Evolutionary conservation across 2,113 vertebrate species (phyloP), one percentile per base, ranked within the genome.

Genomic region (Gadus chalcogrammus): DNA sequence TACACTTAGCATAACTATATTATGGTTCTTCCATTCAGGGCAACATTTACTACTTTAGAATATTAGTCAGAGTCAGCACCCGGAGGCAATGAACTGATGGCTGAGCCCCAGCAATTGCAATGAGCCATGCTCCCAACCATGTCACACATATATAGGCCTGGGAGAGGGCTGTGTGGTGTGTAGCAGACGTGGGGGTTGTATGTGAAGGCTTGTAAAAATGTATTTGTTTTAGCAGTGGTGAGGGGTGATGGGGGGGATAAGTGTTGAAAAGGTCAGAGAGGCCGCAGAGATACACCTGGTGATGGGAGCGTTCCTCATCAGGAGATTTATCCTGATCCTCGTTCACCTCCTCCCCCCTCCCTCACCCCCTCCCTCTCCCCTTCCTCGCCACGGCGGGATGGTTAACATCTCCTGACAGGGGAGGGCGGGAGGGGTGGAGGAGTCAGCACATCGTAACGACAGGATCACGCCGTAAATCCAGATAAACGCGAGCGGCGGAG

Each of bases 251-350:
- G 31, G 31, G 31, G 31, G 31, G 31, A 35, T 35, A 35, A 35
- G 31, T 35, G 31, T 35, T 35, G 13, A 62, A 61, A 82, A 81
- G 79, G 82, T 86, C 80, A 82, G 69, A 56, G 31, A 35, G 69
- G 68, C 63, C 28, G 67, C 63, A 11, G 13, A 74, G 66, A 78
- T 77, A 72, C 70, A 76, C 61, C 74, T 78, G 79, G 70, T 63
- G 56, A 16, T 3, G 42, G 65, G 58, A 61, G 22, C 42, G 59
- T 53, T 81, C 52, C 62, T 80, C 64, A 67, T 27, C 70, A 66
- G 68, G 53, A 59, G 68, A 84, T 87, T 65, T 65, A 84, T 87
- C 73, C 80, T 76, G 71, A 84, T 82, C 76, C 74, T 60, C 71
- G 82, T 64, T 15, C 61, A 63, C 62, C 82, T 82, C 76, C 73